Evolutionary conservation across 1,140 invertebrate species (phyloP).

Genomic region (Drosophila guanche): DNA sequence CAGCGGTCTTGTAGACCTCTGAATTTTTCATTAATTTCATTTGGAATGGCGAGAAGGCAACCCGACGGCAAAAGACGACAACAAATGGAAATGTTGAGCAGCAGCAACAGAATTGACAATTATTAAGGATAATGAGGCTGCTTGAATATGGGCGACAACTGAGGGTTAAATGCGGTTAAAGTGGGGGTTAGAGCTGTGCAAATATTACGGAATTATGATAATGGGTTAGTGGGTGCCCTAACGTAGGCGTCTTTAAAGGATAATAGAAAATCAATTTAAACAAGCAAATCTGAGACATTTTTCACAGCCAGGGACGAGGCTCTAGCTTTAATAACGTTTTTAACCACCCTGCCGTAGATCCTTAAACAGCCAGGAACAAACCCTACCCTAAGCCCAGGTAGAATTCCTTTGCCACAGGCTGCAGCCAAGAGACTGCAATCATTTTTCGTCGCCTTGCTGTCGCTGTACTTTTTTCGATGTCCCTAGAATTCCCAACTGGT

Average conservation of each 20-base stretch:
- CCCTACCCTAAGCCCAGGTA: neutral
- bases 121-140: conserved; percentile 45
- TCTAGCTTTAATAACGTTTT: too few relatives aligned
- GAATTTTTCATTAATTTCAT: conserved; percentile 76
- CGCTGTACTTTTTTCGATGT: neutral
- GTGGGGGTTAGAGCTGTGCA: neutral
- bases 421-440: conserved; percentile 15
- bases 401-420: neutral
- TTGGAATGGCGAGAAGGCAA: conserved; percentile 30
- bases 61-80: conserved; percentile 4
- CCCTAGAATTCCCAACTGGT: conserved; percentile 58
- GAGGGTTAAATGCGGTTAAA: neutral
- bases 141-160: neutral
- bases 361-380: neutral
- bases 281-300: too few relatives aligned
- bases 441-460: neutral
- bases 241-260: too few relatives aligned
- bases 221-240: too few relatives aligned
- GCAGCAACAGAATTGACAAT: conserved; percentile 42
- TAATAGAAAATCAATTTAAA: too few relatives aligned
- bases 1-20: conserved; percentile 16
- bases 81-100: conserved; percentile 55
- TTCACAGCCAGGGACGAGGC: too few relatives aligned
- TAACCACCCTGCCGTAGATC: neutral
- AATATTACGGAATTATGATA: neutral